Conservation (phyloP, 2,888 invertebrate genomes). For the Tenthredo livida region DNA sequence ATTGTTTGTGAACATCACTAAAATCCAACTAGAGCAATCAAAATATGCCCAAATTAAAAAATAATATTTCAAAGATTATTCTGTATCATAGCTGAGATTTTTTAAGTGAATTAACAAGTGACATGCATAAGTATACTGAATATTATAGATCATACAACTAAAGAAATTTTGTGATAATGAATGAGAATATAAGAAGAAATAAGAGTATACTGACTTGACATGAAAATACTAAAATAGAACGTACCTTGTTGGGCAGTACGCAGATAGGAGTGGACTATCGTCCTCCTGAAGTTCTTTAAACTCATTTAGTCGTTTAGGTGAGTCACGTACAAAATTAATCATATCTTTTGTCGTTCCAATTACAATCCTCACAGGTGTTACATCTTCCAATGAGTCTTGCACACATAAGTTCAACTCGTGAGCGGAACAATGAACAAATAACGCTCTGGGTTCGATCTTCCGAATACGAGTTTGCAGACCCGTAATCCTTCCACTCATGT, state of each 20-base stretch:
- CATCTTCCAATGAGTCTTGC: constrained; percentile 55
- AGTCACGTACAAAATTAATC: background rate
- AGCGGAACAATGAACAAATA: constrained; percentile 58
- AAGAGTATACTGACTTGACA: background rate
- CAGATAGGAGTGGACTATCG: background rate
- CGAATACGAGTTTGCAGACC: constrained; percentile 58
- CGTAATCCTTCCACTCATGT: constrained; percentile 57
- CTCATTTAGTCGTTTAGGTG: background rate
- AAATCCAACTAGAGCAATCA: too few species aligned
- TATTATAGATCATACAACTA: too few species aligned
- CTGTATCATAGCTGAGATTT: too few species aligned
- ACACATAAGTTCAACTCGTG: constrained; percentile 57
- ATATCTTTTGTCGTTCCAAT: constrained; percentile 7
- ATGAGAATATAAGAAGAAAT: background rate
- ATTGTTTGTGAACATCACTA: too few species aligned
- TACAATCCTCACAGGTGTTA: constrained; percentile 51
- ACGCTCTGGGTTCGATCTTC: constrained; percentile 55
- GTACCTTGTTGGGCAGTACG: constrained; percentile 12
- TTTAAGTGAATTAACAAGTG: too few species aligned
- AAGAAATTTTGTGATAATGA: too few species aligned
- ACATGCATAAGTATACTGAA: too few species aligned
- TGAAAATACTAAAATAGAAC: background rate
- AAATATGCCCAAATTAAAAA: too few species aligned
- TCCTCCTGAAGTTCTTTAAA: background rate
- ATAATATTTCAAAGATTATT: too few species aligned